phyloP scores from a whole-genome alignment of 2,797 vertebrate genomes.

The Anabas testudineus region DNA sequence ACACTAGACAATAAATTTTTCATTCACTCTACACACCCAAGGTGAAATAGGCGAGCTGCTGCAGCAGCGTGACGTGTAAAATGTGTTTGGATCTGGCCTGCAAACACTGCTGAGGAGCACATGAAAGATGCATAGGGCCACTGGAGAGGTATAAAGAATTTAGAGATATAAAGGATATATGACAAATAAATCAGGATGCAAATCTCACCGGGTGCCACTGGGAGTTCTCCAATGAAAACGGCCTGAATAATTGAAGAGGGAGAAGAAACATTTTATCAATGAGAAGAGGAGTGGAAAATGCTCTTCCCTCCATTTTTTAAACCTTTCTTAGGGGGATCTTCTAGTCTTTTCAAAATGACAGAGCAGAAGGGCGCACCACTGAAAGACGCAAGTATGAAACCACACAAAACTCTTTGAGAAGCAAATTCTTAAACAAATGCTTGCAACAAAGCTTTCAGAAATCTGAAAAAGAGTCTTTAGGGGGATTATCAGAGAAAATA shows the following conservation, averaged over 20 bases:
- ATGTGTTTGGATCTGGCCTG: slow-evolving; percentile 83
- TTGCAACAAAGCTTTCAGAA: slow-evolving; percentile 8
- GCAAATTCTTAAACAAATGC: slow-evolving; percentile 28
- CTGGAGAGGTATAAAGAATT: slow-evolving; percentile 89
- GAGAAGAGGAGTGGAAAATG: slow-evolving; percentile 76
- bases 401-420: slow-evolving; percentile 23
- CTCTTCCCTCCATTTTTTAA: slow-evolving; percentile 58
- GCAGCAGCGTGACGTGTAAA: slow-evolving; percentile 79
- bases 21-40: slow-evolving; percentile 74
- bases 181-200: slow-evolving; percentile 90
- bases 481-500: neutral
- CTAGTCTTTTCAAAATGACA: slow-evolving; percentile 31
- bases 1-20: slow-evolving; percentile 79
- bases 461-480: neutral
- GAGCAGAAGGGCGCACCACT: slow-evolving; percentile 22
- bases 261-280: slow-evolving; percentile 87
- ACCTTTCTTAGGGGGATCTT: slow-evolving; percentile 34
- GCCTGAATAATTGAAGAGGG: slow-evolving; percentile 84
- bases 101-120: slow-evolving; percentile 78
- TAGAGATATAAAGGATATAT: slow-evolving; percentile 89
- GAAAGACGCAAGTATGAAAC: slow-evolving; percentile 1
- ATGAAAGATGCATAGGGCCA: slow-evolving; percentile 87
- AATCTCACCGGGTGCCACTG: slow-evolving; percentile 85
- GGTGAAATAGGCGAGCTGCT: slow-evolving; percentile 73
- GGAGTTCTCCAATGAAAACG: slow-evolving; percentile 87